phyloP scores from a whole-genome alignment of 2,113 vertebrate genomes.

The Crotalus horridus region DNA sequence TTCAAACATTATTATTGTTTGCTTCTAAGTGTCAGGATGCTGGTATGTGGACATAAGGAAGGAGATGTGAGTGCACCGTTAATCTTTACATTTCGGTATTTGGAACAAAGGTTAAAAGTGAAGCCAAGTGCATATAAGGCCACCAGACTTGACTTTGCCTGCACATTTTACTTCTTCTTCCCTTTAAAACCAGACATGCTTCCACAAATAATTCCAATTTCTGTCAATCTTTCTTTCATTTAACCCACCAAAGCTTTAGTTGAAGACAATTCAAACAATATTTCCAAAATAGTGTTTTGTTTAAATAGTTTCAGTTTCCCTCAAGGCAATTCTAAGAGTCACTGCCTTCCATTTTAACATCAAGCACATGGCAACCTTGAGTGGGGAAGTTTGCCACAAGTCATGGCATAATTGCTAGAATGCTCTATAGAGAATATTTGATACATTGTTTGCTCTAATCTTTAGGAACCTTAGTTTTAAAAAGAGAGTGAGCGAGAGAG shows the following conservation, averaged over 20 bases:
- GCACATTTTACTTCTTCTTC: not conserved
- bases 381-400: slow-evolving; percentile 4
- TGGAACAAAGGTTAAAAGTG: not conserved
- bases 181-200: not conserved
- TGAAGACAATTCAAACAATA: not conserved
- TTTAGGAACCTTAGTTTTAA: not conserved
- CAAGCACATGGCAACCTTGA: not conserved
- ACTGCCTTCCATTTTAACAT: slow-evolving; percentile 15
- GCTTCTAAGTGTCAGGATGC: not conserved
- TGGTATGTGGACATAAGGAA: not conserved
- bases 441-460: not conserved
- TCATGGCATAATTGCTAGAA: slow-evolving; percentile 10
- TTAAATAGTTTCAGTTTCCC: not conserved
- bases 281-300: not conserved
- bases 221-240: not conserved
- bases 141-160: not conserved
- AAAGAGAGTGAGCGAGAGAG: slow-evolving; percentile 2
- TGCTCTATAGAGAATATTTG: fast-evolving
- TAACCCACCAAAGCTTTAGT: not conserved
- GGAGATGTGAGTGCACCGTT: not conserved
- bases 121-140: not conserved
- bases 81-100: not conserved
- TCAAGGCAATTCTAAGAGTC: not conserved
- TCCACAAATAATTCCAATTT: no score
- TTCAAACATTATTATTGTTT: no score